These are phyloP conservation scores for Sturnira hondurensis DNA, from an alignment of 2,113 vertebrate genomes.

Conservation along the genomic window DNA sequence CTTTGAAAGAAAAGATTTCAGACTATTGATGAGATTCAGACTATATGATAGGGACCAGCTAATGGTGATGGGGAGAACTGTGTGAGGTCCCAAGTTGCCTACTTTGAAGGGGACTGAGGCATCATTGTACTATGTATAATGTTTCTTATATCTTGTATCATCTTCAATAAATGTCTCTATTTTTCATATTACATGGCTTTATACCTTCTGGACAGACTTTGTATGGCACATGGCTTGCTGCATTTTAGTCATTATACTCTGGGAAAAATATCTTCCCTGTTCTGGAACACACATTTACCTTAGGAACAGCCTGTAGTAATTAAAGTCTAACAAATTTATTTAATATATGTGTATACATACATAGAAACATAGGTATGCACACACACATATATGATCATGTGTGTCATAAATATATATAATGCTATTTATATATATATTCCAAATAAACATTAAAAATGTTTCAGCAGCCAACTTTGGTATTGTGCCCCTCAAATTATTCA, in stretches of 20 bases:
- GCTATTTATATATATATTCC: neutral
- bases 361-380: rapidly evolving
- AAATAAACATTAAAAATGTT: neutral
- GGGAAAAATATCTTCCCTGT: neutral
- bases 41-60: no score
- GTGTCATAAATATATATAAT: no score
- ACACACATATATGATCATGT: neutral
- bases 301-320: neutral
- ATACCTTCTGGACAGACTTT: no score
- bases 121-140: no score
- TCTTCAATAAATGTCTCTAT: no score
- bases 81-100: no score
- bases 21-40: no score
- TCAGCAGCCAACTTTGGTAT: neutral
- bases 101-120: no score
- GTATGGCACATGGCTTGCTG: neutral
- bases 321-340: neutral
- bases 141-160: no score
- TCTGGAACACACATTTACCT: neutral
- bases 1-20: no score
- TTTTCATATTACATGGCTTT: no score
- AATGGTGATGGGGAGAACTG: no score
- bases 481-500: neutral
- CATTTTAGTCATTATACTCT: neutral
- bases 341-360: neutral